A percentile compares a stretch with the other conserved stretches of the same genome.
These are phyloP conservation scores for Reticulitermes speratus DNA, from an alignment of 1,140 invertebrate genomes.

Conservation along the genomic window DNA sequence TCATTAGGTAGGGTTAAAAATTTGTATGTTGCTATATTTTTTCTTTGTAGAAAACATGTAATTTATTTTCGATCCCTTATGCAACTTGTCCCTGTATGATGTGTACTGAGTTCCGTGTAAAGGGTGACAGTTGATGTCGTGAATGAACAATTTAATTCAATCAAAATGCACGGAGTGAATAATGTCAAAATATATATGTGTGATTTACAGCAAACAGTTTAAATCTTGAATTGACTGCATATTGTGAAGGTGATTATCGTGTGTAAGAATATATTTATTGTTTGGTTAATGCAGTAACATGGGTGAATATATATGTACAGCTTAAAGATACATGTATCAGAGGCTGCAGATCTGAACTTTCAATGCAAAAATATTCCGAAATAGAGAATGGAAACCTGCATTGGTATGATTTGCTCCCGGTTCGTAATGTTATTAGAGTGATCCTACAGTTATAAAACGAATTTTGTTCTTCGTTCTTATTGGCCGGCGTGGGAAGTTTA, in stretches of 20 bases:
- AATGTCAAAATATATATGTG: background rate
- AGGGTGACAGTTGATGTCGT: no score
- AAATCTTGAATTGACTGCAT: background rate
- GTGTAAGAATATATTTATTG: background rate
- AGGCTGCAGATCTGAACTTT: background rate
- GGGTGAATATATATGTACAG: background rate
- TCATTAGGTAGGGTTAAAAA: no score
- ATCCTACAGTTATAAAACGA: conserved; percentile 13
- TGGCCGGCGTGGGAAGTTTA: conserved; percentile 18
- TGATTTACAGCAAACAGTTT: background rate
- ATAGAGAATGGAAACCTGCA: background rate
- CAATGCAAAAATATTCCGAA: background rate
- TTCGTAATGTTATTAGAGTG: conserved; percentile 3
- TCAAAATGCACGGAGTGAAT: no score
- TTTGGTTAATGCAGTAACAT: background rate
- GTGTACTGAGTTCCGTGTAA: no score
- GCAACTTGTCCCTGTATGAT: no score
- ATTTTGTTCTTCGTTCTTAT: conserved; percentile 13
- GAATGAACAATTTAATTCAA: no score
- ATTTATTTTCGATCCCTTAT: no score
- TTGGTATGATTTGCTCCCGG: background rate
- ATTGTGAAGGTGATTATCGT: background rate
- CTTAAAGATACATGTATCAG: background rate
- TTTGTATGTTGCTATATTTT: no score
- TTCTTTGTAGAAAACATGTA: no score